A percentile compares a stretch with the other conserved stretches of the same genome.
Conservation (phyloP, 2,797 vertebrate genomes). For the Pteronotus mesoamericanus region DNA sequence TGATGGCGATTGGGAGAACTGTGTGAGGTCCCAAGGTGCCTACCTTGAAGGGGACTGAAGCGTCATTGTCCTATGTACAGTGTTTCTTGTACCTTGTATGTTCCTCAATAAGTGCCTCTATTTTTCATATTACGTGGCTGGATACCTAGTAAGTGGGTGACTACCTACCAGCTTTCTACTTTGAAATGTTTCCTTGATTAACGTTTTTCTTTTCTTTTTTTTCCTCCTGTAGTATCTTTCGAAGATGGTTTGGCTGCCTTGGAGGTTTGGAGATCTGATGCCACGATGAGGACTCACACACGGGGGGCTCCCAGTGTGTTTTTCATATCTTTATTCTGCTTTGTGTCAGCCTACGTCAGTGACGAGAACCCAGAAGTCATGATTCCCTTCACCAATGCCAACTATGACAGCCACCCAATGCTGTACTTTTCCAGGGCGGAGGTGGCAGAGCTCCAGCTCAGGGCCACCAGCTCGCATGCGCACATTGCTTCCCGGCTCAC, state of each 20-base stretch:
- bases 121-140: too few relatives aligned
- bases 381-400: slow-evolving; percentile 93
- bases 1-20: too few relatives aligned
- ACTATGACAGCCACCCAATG: slow-evolving; percentile 96
- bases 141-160: not conserved
- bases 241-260: slow-evolving; percentile 87
- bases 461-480: slow-evolving; percentile 85
- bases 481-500: slow-evolving; percentile 88
- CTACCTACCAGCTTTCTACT: not conserved
- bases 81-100: too few relatives aligned
- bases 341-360: slow-evolving; percentile 77
- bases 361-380: slow-evolving; percentile 83
- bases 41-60: too few relatives aligned
- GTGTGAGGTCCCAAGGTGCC: too few relatives aligned
- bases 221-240: slow-evolving; percentile 79
- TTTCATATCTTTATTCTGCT: slow-evolving; percentile 91
- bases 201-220: slow-evolving; percentile 24
- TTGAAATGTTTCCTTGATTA: not conserved
- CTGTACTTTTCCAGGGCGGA: slow-evolving; percentile 91
- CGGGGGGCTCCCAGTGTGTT: slow-evolving; percentile 97
- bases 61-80: too few relatives aligned
- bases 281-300: slow-evolving; percentile 96
- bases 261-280: slow-evolving; percentile 88
- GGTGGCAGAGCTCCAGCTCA: slow-evolving; percentile 86
- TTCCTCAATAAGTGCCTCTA: too few relatives aligned